Evolutionary conservation across 1,140 invertebrate species (phyloP), one percentile per base, ranked within the genome.

Genomic region (Hylyphantes graminicola): DNA sequence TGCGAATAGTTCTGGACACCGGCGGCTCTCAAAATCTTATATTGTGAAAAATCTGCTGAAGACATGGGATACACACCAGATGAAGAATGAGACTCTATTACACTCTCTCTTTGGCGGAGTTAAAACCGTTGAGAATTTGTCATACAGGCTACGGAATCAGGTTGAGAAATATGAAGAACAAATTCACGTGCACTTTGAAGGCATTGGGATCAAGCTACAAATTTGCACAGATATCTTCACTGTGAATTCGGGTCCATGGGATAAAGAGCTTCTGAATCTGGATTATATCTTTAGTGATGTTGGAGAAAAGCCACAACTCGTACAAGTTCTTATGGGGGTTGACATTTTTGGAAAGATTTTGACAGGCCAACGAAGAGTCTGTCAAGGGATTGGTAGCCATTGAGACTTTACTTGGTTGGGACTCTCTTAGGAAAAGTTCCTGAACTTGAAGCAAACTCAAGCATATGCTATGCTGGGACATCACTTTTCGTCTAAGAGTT

Each of bases 381-480:
- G 21, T 13, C 53, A 0, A 87, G 87, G 75, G 88, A 88, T 0
- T 74, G 89, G 15, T 85, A 9, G 88, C 87, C n/a, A n/a, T 88
- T 2, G 87, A 90, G 79, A 89, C 88, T 0, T 51, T 83, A 12
- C 78, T 5, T 35, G 89, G 2, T 88, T 5, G 90, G 88, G 88
- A 88, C 87, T 9, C n/a, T 90, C 0, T 87, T 87, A 84, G 89
- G 87, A 11, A 88, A 87, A 87, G 35, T 78, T 51, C 86, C 78
- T 48, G 12, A 72, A 48, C 7, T 10, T 8, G 61, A 64, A 2
- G 5, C 15, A 50, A 8, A 48, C 15, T 54, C 5, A 74, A 65
- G 0, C 1, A n/a, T 65, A 65, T 61, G 21, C 53, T 68, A 19
- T 72, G n/a, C 0, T 70, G 6, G 51, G 11, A 65, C 35, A 48